Evolutionary conservation across 2,888 invertebrate genomes (phyloP), one percentile per base, ranked within the genome.

Genomic region (Apotomis turbidana): DNA sequence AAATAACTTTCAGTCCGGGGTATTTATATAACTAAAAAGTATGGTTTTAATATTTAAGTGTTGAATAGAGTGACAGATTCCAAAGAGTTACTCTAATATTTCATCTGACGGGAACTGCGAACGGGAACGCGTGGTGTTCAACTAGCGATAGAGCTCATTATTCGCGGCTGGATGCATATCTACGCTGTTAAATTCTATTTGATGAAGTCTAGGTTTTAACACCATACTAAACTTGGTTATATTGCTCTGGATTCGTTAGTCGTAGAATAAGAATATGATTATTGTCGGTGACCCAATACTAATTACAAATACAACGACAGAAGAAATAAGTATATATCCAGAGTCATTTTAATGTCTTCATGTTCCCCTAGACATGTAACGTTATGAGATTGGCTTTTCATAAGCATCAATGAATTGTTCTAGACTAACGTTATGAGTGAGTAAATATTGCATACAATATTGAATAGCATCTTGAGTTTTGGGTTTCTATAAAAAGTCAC

Each of bases 141-240:
- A 41, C 66, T 27, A 68, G 76, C 81, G 80, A 15, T 15, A 82
- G 80, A 76, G 76, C 80, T 79, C 74, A 76, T 70, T 73, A 74
- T 60, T 13, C 27, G 46, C 57, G 66, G 49, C 36, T 58, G 49
- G 54, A 68, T 68, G 59, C 64, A 12, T 63, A 52, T 12, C 27
- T 15, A 27, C 44, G 44, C 64, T 52, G 55, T 12, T 66, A 66
- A 57, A 66, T 57, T 46, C n/a, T 57, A 66, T 66, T 57, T 66
- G 15, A 57, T 66, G 55, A 66, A 15, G 13, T 5, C 52, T 38
- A 54, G 5, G 41, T 15, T 55, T 64, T 15, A 15, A 12, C 55
- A 55, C 44, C 8, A 10, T 44, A 63, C 54, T 38, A 44, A 52
- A 54, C 41, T 41, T 10, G 3, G 9, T n/a, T 67, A 46, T 60